Evolutionary conservation across 2,888 invertebrate species (phyloP).

Genomic region (Sturmia bella): DNA sequence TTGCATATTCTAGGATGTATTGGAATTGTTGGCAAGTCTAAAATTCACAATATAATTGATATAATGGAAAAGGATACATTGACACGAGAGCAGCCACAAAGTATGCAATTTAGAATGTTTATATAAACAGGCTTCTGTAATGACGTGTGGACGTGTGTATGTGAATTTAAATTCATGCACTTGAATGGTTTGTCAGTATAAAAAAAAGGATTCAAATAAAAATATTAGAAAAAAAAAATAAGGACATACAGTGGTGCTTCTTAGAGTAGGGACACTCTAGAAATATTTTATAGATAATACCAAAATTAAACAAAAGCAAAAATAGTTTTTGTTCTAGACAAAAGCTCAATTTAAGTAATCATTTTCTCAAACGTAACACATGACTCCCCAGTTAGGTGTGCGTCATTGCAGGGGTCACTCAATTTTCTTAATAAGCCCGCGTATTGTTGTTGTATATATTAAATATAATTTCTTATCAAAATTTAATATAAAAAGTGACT

Average conservation of each 20-base stretch:
- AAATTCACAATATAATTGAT: constrained; percentile 72
- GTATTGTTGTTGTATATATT: too few species aligned
- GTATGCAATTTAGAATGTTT: constrained; percentile 63
- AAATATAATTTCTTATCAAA: too few species aligned
- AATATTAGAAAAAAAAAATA: constrained; percentile 10
- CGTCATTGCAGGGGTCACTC: too few species aligned
- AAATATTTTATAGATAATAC: too few species aligned
- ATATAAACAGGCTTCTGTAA: constrained; percentile 3
- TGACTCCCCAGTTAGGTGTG: too few species aligned
- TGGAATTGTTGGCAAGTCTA: constrained; percentile 67
- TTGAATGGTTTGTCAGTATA: constrained; percentile 51
- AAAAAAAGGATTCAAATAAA: constrained; percentile 1
- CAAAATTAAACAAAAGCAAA: too few species aligned
- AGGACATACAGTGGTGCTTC: constrained; percentile 7
- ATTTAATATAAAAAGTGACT: too few species aligned
- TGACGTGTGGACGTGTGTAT: not conserved
- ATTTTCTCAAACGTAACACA: too few species aligned
- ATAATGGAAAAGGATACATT: constrained; percentile 72
- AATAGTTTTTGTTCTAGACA: constrained; percentile 17
- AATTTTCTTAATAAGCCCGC: too few species aligned
- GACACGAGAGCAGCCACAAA: constrained; percentile 70
- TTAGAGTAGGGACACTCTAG: constrained; percentile 1
- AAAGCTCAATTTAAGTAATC: not conserved
- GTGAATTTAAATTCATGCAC: constrained; percentile 30
- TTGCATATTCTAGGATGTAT: constrained; percentile 35